Evolutionary conservation across 2,797 vertebrate species (phyloP).

Genomic region (Anableps anableps): DNA sequence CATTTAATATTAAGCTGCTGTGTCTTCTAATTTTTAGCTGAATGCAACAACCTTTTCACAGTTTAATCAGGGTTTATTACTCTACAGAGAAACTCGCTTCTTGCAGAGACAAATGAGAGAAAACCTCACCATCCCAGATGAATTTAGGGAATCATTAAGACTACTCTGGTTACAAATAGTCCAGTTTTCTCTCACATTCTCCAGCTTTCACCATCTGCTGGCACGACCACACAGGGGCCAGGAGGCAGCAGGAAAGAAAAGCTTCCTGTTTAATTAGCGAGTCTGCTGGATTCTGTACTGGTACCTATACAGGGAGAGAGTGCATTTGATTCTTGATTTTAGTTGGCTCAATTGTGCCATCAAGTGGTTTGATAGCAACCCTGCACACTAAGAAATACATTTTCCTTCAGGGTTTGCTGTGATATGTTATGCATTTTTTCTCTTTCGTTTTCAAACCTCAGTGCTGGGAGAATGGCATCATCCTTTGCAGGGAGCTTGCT

Average conservation of each 20-base stretch:
- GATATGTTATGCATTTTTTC: neutral
- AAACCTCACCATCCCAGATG: constrained; percentile 26
- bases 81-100: neutral
- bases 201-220: constrained; percentile 68
- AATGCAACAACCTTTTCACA: neutral
- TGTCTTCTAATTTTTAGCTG: neutral
- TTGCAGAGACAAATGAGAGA: neutral
- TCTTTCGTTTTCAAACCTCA: constrained; percentile 57
- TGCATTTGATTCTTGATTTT: constrained; percentile 2
- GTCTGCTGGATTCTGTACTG: constrained; percentile 41
- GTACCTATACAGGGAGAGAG: constrained; percentile 44
- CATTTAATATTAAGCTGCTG: neutral
- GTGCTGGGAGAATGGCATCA: constrained; percentile 99
- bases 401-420: neutral
- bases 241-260: constrained; percentile 61
- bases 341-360: constrained; percentile 65
- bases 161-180: constrained; percentile 54
- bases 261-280: constrained; percentile 75
- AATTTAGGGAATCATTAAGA: constrained; percentile 62
- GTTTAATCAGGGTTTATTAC: constrained; percentile 12
- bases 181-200: constrained; percentile 66
- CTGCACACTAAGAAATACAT: constrained; percentile 25
- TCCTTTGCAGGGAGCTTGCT: constrained; percentile 96
- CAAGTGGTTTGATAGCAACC: constrained; percentile 52
- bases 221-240: constrained; percentile 46